A percentile compares a stretch with the other conserved stretches of the same genome.
Conservation (phyloP, 2,888 invertebrate species). For the Deroplatys truncata region DNA sequence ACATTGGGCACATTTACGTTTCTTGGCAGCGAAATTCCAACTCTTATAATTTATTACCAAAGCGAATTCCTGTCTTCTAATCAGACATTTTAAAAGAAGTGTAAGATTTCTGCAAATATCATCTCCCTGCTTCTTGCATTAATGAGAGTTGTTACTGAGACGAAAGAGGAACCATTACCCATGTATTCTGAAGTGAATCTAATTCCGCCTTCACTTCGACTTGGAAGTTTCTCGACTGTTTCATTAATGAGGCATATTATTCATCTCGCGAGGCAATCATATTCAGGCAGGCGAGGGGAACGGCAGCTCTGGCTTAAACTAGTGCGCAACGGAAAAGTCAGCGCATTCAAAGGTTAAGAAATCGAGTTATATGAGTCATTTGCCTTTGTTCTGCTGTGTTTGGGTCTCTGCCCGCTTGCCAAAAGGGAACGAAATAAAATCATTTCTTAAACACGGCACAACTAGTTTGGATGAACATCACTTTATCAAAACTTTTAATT, state of each 20-base stretch:
- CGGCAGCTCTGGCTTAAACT: background rate
- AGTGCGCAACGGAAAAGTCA: background rate
- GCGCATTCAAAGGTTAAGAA: background rate
- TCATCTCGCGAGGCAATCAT: background rate
- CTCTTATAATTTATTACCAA: background rate
- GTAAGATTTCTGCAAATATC: background rate
- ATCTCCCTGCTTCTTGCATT: background rate
- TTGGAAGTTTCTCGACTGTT: background rate
- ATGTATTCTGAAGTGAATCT: background rate
- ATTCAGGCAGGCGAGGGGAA: background rate
- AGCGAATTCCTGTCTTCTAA: background rate
- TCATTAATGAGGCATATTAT: background rate
- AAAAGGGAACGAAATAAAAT: background rate
- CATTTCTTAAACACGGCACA: too few relatives aligned
- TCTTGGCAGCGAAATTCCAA: background rate
- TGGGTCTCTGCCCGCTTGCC: background rate
- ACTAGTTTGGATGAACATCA: too few relatives aligned
- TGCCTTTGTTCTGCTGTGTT: background rate
- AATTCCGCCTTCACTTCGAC: background rate
- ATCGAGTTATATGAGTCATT: background rate
- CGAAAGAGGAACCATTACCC: background rate
- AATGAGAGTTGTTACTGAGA: background rate
- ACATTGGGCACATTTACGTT: too few relatives aligned
- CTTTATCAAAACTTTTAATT: too few relatives aligned
- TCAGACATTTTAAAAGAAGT: background rate